Evolutionary conservation across 2,888 invertebrate species (phyloP).

Genomic region (Lamellibrachia columna): DNA sequence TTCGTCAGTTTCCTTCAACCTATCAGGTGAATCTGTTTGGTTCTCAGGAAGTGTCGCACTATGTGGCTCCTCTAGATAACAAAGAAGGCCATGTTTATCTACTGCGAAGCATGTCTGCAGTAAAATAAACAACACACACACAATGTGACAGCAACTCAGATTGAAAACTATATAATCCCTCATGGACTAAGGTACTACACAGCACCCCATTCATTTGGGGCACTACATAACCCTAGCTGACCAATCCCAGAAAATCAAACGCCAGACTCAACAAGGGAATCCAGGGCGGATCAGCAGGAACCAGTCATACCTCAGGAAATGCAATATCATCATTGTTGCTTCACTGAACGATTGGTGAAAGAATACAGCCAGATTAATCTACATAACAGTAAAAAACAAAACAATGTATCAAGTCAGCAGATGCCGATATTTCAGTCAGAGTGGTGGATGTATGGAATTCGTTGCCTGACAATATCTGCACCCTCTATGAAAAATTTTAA

Average conservation of each 20-base stretch:
- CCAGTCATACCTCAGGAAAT: not conserved
- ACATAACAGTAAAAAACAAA: no score
- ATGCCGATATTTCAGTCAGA: no score
- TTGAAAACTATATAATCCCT: not conserved
- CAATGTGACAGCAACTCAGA: not conserved
- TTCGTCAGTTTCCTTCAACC: not conserved
- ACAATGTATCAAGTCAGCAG: no score
- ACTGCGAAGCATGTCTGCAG: not conserved
- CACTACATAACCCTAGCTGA: not conserved
- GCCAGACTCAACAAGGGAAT: slow-evolving; percentile 5
- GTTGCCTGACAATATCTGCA: no score
- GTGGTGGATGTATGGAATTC: no score
- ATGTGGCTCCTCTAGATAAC: not conserved
- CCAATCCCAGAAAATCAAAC: not conserved
- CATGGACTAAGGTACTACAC: not conserved
- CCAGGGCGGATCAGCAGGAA: not conserved
- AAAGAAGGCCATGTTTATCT: not conserved
- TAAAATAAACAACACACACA: not conserved
- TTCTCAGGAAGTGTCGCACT: not conserved
- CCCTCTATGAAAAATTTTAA: no score
- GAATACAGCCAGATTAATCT: not conserved
- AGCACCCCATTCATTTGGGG: not conserved
- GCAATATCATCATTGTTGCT: not conserved
- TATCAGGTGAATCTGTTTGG: not conserved
- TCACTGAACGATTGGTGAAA: not conserved